phyloP scores from a whole-genome alignment of 2,113 vertebrate genomes.

The Sterna hirundo region DNA sequence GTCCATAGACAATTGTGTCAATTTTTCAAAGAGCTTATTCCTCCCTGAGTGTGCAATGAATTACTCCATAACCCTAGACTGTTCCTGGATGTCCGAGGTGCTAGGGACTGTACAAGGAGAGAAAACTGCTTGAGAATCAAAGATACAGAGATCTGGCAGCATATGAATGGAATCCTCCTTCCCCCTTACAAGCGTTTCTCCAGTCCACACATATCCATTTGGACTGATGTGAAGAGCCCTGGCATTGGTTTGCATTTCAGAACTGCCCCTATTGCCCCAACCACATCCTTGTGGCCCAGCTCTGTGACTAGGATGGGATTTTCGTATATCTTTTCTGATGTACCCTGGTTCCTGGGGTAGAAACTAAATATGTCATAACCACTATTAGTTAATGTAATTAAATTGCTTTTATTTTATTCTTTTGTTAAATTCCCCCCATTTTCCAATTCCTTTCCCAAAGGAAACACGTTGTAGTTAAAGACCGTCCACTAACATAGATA shows the following conservation, averaged over 20 bases:
- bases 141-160: neutral
- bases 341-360: neutral
- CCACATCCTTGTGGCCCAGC: neutral
- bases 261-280: neutral
- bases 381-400: neutral
- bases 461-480: neutral
- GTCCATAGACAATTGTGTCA: neutral
- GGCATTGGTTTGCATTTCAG: neutral
- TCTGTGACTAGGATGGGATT: neutral
- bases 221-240: neutral
- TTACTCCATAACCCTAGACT: neutral
- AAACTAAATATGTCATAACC: neutral
- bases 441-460: neutral
- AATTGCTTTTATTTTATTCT: neutral
- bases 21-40: neutral
- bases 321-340: neutral
- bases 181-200: accelerated
- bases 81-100: neutral
- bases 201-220: neutral
- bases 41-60: neutral
- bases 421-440: neutral
- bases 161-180: neutral
- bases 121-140: neutral
- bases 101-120: neutral
- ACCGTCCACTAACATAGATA: neutral